Evolutionary conservation across 2,888 invertebrate species (phyloP), one percentile per base, ranked within the genome.

Genomic region (Microctonus brassicae): DNA sequence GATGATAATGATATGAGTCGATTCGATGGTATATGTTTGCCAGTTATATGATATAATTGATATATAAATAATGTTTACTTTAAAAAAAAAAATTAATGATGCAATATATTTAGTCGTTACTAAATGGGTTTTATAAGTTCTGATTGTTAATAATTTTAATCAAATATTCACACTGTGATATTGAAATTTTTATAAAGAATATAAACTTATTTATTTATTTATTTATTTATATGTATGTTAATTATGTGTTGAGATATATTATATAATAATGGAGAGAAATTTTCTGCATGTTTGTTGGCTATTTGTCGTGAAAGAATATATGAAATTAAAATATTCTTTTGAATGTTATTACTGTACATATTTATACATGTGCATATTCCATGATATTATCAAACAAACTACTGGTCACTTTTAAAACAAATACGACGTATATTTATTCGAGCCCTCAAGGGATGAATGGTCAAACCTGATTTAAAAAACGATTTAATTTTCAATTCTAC

Each of bases 211-310:
- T n/a, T n/a, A 17, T 58, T 4, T 33, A 33, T n/a, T n/a, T n/a
- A n/a, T n/a, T n/a, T n/a, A 17, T 58, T 4, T 33, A 33, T 33
- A 33, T 17, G 20, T 58, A 11, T 33, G 20, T 47, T 47, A 29
- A 5, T 5, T 29, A 5, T 7, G 17, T 4, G 17, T 52, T n/a
- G 20, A 29, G 26, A 29, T 29, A 17, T 52, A 64, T 52, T 52
- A 52, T 29, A 26, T 33, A 52, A 11, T n/a, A 24, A 24, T 24
- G n/a, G n/a, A 13, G 63, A 26, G 11, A 4, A 47, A 64, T 34
- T 64, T 52, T 22, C 52, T 47, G 63, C 52, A 64, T 64, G 33
- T 34, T 52, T 52, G 52, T 36, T 60, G 9, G 34, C 33, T 42
- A n/a, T n/a, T 10, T 17, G 47, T 33, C 33, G 26, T 64, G 63